A percentile compares a stretch with the other conserved stretches of the same genome.
Conservation (phyloP, 2,113 vertebrate species). For the Psammodynastes pulverulentus region DNA sequence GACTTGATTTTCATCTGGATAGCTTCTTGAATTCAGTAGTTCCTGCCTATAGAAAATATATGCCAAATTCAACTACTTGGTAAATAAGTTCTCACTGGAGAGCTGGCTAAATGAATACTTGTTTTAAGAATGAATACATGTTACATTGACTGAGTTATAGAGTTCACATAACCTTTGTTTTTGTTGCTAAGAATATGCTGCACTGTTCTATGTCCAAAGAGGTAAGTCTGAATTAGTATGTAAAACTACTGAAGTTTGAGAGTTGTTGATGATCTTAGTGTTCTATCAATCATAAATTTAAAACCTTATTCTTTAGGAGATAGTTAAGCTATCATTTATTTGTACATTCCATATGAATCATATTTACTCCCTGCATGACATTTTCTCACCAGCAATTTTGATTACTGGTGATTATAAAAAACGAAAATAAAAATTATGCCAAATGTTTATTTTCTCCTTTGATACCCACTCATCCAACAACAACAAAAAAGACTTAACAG, state of each 20-base stretch:
- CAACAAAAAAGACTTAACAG: conserved; percentile 3
- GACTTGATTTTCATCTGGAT: background rate
- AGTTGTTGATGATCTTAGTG: conserved; percentile 28
- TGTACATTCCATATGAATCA: conserved; percentile 30
- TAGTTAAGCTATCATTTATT: conserved; percentile 39
- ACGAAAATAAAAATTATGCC: conserved; percentile 16
- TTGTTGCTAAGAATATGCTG: background rate
- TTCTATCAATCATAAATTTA: conserved; percentile 30
- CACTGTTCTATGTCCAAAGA: conserved; percentile 33
- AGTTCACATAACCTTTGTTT: background rate
- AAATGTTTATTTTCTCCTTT: conserved; percentile 27
- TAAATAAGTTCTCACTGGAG: conserved; percentile 11
- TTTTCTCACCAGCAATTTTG: conserved; percentile 32
- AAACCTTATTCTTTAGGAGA: conserved; percentile 20
- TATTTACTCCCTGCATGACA: background rate
- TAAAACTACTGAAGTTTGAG: conserved; percentile 26
- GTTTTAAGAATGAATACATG: background rate
- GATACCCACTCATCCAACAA: background rate
- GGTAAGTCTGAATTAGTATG: conserved; percentile 40
- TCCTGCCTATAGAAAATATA: conserved; percentile 29
- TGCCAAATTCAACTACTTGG: background rate
- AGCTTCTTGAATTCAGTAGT: conserved; percentile 9
- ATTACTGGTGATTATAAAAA: background rate
- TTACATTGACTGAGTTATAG: conserved; percentile 17
- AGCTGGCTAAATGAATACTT: background rate